These are phyloP conservation scores for Drosophila pegasa DNA, from an alignment of 2,888 invertebrate genomes.

Conservation along the genomic window DNA sequence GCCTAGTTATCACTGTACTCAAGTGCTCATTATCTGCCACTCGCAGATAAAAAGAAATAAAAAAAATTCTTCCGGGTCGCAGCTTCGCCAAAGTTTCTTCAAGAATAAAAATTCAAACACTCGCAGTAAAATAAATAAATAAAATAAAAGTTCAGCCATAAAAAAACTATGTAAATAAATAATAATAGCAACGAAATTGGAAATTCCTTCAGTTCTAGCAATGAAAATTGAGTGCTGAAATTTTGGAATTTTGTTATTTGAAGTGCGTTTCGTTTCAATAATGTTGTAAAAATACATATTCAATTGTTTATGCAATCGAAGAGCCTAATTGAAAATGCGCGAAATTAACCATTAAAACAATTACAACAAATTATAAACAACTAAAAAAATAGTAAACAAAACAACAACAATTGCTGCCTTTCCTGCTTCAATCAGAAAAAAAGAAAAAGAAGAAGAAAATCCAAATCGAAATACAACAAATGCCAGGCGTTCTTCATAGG, in stretches of 20 bases:
- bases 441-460: background rate
- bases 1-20: constrained; percentile 3
- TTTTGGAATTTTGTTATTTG: constrained; percentile 5
- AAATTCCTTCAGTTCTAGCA: constrained; percentile 14
- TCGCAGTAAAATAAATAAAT: constrained; percentile 32
- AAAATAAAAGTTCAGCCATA: constrained; percentile 33
- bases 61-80: constrained; percentile 61
- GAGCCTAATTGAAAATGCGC: constrained; percentile 40
- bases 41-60: constrained; percentile 54
- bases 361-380: constrained; percentile 72
- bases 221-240: constrained; percentile 9
- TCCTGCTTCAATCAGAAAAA: constrained; percentile 28
- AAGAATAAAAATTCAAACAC: constrained; percentile 9
- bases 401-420: constrained; percentile 45
- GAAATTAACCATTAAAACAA: constrained; percentile 68
- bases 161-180: constrained; percentile 45
- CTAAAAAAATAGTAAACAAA: constrained; percentile 23
- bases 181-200: constrained; percentile 14
- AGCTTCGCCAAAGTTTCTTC: constrained; percentile 24
- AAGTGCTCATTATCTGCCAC: constrained; percentile 11
- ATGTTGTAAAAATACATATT: constrained; percentile 34
- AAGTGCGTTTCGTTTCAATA: constrained; percentile 17
- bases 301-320: constrained; percentile 57
- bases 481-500: constrained; percentile 44
- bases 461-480: constrained; percentile 25